Percentiles rank a stretch among this genome's conserved stretches.
Evolutionary conservation across 1,140 invertebrate genomes (phyloP).

Genomic region (fruit fly (Drosophila melanogaster)): DNA sequence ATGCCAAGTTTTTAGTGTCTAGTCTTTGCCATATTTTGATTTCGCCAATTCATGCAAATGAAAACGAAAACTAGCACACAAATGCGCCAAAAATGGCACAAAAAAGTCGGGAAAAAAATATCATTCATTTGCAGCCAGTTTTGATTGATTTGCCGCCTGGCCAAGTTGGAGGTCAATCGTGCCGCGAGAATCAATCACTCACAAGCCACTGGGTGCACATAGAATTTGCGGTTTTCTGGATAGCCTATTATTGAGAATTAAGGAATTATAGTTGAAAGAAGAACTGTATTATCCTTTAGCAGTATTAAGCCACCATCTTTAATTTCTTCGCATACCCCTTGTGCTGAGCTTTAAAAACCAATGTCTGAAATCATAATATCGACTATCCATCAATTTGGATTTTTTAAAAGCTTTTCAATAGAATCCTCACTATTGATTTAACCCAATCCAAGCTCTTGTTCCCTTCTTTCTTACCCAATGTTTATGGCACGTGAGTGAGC

Average conservation of each 20-base stretch:
- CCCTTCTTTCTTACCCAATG: not conserved
- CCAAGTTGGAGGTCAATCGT: conserved; percentile 68
- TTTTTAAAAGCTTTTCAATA: conserved; percentile 19
- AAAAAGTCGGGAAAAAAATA: conserved; percentile 46
- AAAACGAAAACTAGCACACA: conserved; percentile 74
- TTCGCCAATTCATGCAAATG: conserved; percentile 77
- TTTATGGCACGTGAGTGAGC: conserved; percentile 59
- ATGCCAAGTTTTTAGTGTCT: conserved; percentile 39
- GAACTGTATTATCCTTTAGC: not conserved
- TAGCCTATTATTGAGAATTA: not conserved
- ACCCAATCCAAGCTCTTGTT: conserved; percentile 1
- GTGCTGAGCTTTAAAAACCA: not conserved
- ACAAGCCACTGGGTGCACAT: conserved; percentile 37
- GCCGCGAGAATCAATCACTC: conserved; percentile 70
- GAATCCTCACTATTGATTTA: conserved; percentile 19
- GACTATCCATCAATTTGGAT: conserved; percentile 23
- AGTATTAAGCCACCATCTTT: not conserved
- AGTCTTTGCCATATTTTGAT: conserved; percentile 36
- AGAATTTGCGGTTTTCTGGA: conserved; percentile 1
- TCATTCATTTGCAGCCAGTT: conserved; percentile 63
- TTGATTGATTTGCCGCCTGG: conserved; percentile 76
- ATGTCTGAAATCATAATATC: not conserved
- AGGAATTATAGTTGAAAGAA: not conserved
- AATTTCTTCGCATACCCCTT: not conserved
- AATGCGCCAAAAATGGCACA: conserved; percentile 44